A percentile compares a stretch with the other conserved stretches of the same genome.
Evolutionary conservation across 2,113 vertebrate species (phyloP).

Genomic region (Pseudonaja textilis): DNA sequence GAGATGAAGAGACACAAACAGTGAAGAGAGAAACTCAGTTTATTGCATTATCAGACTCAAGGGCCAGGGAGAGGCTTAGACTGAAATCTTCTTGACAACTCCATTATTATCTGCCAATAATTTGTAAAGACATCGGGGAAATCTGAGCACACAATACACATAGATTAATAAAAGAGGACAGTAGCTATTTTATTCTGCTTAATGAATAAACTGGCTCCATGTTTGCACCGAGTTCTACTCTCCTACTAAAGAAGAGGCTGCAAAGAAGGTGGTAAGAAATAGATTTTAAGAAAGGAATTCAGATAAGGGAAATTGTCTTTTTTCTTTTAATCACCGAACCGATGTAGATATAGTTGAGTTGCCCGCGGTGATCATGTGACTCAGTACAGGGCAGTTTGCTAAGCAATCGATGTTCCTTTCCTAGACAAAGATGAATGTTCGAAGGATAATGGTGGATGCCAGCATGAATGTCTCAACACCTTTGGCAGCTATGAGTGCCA

Average conservation of each 20-base stretch:
- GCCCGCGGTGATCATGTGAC: not conserved
- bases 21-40: not conserved
- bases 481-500: slow-evolving; percentile 97
- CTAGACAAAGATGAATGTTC: slow-evolving; percentile 97
- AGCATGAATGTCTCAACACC: slow-evolving; percentile 96
- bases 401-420: slow-evolving; percentile 9
- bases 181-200: not conserved
- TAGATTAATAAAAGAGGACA: not conserved
- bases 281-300: not conserved
- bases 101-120: not conserved
- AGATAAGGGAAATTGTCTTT: no score
- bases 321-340: not conserved
- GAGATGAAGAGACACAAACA: not conserved
- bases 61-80: not conserved
- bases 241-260: not conserved
- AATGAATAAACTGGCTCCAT: not conserved
- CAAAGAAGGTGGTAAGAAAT: not conserved
- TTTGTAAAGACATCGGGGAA: not conserved
- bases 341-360: not conserved
- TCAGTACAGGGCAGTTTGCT: not conserved
- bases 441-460: slow-evolving; percentile 95
- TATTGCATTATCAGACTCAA: not conserved
- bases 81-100: not conserved
- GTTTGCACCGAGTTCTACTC: not conserved
- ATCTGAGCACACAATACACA: not conserved